Conservation (phyloP, 2,113 vertebrate genomes). For the Irena cyanogastra region DNA sequence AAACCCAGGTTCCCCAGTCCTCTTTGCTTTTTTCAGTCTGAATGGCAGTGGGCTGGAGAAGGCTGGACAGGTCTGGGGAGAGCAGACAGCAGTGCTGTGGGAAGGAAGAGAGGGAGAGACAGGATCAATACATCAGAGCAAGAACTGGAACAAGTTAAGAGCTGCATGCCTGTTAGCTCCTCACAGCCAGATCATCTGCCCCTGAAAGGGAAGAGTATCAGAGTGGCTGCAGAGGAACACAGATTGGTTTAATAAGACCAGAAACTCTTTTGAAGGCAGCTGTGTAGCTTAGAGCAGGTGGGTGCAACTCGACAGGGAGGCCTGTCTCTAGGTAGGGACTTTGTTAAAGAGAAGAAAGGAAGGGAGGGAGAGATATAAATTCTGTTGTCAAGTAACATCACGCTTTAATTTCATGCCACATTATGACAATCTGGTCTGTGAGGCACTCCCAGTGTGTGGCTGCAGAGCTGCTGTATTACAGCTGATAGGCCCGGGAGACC, state of each 20-base stretch:
- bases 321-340: neutral
- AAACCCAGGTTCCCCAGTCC: neutral
- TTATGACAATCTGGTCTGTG: conserved; percentile 58
- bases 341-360: neutral
- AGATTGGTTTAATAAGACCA: conserved; percentile 16
- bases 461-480: conserved; percentile 18
- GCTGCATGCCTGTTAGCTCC: conserved; percentile 34
- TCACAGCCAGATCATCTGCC: conserved; percentile 39
- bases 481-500: conserved; percentile 31
- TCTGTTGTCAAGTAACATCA: conserved; percentile 51
- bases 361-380: conserved; percentile 8
- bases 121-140: neutral
- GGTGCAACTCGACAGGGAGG: neutral
- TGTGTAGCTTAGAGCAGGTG: conserved; percentile 23
- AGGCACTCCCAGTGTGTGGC: conserved; percentile 34
- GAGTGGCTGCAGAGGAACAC: neutral
- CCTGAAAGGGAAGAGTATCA: neutral
- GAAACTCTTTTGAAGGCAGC: conserved; percentile 34
- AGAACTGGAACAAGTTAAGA: conserved; percentile 57
- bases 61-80: neutral
- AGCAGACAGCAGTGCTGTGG: neutral
- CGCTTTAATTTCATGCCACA: conserved; percentile 70
- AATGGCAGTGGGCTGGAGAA: neutral
- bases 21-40: neutral
- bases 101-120: neutral